Percentiles rank a stretch among this genome's conserved stretches.
Evolutionary conservation across 2,888 invertebrate genomes (phyloP).

Genomic region (Eurytoma californica): DNA sequence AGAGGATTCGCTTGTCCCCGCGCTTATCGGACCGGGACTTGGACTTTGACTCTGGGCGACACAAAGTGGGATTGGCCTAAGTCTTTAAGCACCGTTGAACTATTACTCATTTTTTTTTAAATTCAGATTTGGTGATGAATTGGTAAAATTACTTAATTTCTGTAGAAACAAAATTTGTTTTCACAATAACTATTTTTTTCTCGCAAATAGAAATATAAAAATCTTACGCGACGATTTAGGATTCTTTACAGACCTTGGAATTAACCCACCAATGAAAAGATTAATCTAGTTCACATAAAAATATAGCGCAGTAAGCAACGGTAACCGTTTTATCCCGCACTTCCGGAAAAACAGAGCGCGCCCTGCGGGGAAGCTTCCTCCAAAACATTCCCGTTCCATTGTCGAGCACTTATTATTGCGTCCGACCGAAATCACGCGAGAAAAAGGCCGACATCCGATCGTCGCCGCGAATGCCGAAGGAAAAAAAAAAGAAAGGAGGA

Average conservation of each 20-base stretch:
- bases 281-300: too few species aligned
- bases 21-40: slow-evolving; percentile 26
- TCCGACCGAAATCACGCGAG: neutral
- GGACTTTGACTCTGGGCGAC: neutral
- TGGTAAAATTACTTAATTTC: too few species aligned
- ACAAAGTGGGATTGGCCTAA: slow-evolving; percentile 19
- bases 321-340: neutral
- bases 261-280: too few species aligned
- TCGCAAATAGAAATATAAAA: too few species aligned
- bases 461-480: neutral
- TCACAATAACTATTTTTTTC: too few species aligned
- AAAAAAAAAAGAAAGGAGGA: neutral
- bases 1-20: slow-evolving; percentile 66
- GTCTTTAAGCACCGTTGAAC: neutral
- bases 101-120: too few species aligned
- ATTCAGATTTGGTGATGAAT: too few species aligned
- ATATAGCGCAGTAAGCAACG: too few species aligned
- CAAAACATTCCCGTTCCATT: neutral
- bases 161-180: too few species aligned
- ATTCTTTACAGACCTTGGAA: too few species aligned
- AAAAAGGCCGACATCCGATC: slow-evolving; percentile 37
- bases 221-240: too few species aligned
- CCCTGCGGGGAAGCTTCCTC: too few species aligned
- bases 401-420: neutral
- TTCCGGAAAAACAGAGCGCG: slow-evolving; percentile 15